These are phyloP conservation scores for Chrysemys picta DNA, from an alignment of 2,113 vertebrate species.

Conservation along the genomic window DNA sequence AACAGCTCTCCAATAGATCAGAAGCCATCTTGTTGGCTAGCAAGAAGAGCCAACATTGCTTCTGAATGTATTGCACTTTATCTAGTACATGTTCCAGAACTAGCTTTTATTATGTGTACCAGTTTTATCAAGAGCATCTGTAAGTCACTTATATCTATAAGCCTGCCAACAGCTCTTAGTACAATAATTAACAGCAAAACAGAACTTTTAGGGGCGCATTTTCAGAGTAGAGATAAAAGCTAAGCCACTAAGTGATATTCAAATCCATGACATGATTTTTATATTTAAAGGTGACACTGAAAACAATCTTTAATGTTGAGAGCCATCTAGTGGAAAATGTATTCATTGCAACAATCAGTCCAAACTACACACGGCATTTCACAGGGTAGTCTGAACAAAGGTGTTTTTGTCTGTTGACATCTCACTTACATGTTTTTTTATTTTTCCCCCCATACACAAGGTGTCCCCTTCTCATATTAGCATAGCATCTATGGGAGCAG, in stretches of 20 bases:
- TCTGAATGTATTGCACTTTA: neutral
- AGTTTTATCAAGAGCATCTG: neutral
- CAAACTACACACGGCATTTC: neutral
- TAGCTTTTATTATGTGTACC: accelerated
- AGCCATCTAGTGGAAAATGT: constrained; percentile 62
- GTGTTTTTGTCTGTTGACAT: neutral
- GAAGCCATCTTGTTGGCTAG: neutral
- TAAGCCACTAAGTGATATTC: neutral
- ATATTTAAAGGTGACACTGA: neutral
- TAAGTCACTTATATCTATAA: neutral
- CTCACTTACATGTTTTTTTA: neutral
- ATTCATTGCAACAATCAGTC: neutral
- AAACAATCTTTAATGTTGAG: constrained; percentile 25
- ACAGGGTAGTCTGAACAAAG: neutral
- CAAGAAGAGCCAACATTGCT: neutral
- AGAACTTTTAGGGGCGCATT: neutral
- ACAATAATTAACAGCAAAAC: accelerated
- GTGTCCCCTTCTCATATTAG: neutral
- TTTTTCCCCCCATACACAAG: neutral
- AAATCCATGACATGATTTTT: neutral
- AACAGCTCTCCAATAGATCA: neutral
- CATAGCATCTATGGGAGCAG: neutral
- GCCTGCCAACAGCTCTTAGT: neutral
- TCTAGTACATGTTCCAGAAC: neutral
- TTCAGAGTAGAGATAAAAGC: neutral